A percentile compares a stretch with the other conserved stretches of the same genome.
Evolutionary conservation across 2,113 vertebrate genomes (phyloP).

Genomic region (Gyps fulvus): DNA sequence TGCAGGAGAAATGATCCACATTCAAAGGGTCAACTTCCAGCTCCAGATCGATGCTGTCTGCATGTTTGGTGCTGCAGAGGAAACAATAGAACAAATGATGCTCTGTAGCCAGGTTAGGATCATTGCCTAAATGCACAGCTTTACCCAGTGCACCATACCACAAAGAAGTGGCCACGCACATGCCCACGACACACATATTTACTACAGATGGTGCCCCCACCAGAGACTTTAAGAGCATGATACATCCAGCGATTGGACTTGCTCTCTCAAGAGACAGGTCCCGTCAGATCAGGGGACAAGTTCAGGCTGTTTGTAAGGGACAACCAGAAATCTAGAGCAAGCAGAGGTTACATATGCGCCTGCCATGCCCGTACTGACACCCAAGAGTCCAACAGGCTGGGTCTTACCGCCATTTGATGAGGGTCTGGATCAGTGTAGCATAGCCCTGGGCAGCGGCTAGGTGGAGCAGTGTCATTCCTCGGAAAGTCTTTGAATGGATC

Average conservation of each 20-base stretch:
- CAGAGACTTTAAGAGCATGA: not conserved
- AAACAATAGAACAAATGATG: not conserved
- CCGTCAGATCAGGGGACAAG: not conserved
- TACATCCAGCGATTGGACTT: not conserved
- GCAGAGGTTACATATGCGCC: not conserved
- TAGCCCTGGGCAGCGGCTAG: conserved; percentile 97
- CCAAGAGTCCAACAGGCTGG: not conserved
- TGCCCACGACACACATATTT: not conserved
- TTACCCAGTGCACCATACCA: not conserved
- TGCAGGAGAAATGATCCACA: conserved; percentile 98
- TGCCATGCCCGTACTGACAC: not conserved
- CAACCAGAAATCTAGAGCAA: not conserved
- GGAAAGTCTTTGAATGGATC: conserved; percentile 98
- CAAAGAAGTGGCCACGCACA: not conserved
- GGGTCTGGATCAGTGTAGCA: conserved; percentile 97
- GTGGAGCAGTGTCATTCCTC: conserved; percentile 97
- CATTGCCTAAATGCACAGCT: not conserved
- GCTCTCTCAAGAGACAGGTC: not conserved
- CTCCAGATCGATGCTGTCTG: conserved; percentile 96
- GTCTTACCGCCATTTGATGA: conserved; percentile 98
- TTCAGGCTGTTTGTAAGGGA: not conserved
- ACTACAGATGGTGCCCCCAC: not conserved
- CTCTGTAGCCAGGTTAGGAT: not conserved
- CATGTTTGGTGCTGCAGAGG: conserved; percentile 88
- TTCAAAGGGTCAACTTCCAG: conserved; percentile 98